Percentiles rank a stretch among this genome's conserved stretches.
Evolutionary conservation across 37 sponge, comb jelly and placozoan genomes (phyloP).

Genomic region (Corticium candelabrum): DNA sequence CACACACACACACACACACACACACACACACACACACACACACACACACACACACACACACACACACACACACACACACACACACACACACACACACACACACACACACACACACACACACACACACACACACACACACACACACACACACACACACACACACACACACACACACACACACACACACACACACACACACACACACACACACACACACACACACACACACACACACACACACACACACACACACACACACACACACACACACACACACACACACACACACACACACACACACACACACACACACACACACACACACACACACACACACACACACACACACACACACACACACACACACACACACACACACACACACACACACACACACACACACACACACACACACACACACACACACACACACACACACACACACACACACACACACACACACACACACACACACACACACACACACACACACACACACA

Average conservation of each 20-base stretch:
- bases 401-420: background rate
- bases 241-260: conserved; percentile 2
- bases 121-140: conserved; percentile 5
- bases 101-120: conserved; percentile 5
- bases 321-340: background rate
- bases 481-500: background rate
- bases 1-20: background rate
- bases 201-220: conserved; percentile 5
- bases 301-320: background rate
- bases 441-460: background rate
- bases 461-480: background rate
- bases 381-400: background rate
- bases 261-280: conserved; percentile 5
- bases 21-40: background rate
- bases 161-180: background rate
- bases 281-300: background rate
- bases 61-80: background rate
- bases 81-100: background rate
- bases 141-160: conserved; percentile 5
- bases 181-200: background rate
- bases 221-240: background rate
- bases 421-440: background rate
- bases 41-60: background rate
- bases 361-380: background rate
- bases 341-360: background rate